Evolutionary conservation across 2,888 invertebrate genomes (phyloP), one percentile per base, ranked within the genome.

Genomic region (Acronicta alni): DNA sequence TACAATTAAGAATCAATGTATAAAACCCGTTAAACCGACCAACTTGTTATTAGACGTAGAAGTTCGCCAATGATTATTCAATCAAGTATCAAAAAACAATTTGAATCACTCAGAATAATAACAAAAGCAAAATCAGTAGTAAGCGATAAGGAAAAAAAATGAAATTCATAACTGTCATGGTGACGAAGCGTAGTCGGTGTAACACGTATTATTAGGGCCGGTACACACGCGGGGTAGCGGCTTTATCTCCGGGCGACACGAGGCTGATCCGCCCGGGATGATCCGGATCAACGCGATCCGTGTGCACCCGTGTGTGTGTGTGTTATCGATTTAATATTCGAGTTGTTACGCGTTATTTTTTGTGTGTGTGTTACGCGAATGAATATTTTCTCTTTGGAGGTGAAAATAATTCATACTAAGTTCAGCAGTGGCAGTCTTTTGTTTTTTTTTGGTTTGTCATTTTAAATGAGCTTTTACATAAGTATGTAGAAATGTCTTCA

Each of bases 181-280:
- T 57, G 67, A 64, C 52, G 60, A n/a, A 61, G 12, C 44, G 30
- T 45, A 37, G 18, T 45, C 49, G 44, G 56, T 59, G 49, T 59
- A 56, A 67, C 65, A 62, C 63, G 58, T 71, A 74, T 69, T 74
- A 74, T 72, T 63, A 71, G 71, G 76, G 66, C 68, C 71, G 75
- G 67, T 73, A 74, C 77, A 79, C 79, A 81, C 75, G 74, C 64
- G 73, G 80, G 84, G 83, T 82, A 84, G 85, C 77, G 80, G 89
- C 85, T 92, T 93, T 93, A 93, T 93, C 92, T 92, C 88, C 85
- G 86, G 80, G 86, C 89, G 89, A 91, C 93, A 92, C 92, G 90
- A 87, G 87, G 88, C 85, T 92, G 89, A 93, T 92, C 93, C 89
- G 86, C 73, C 74, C 79, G 81, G 88, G 92, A 89, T 93, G 77